These are phyloP conservation scores for Trissolcus japonicus DNA, from an alignment of 2,888 invertebrate genomes.

Conservation along the genomic window DNA sequence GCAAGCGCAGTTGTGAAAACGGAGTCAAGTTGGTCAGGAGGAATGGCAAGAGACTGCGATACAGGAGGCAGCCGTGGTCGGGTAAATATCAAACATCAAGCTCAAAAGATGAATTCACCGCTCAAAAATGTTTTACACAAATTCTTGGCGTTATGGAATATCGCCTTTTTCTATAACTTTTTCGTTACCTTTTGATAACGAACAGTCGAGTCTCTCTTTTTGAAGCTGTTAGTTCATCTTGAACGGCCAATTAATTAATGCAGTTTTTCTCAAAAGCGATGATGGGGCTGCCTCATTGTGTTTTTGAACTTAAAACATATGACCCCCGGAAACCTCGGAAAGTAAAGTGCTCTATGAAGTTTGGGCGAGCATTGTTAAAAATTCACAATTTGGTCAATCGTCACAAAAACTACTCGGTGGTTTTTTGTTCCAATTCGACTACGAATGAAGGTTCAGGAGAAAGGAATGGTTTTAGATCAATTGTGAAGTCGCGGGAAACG, in stretches of 20 bases:
- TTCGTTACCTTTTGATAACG: too few relatives aligned
- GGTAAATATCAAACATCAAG: slow-evolving; percentile 79
- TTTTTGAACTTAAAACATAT: neutral
- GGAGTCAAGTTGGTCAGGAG: slow-evolving; percentile 86
- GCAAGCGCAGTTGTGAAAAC: slow-evolving; percentile 85
- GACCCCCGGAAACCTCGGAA: neutral
- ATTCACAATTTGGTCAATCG: slow-evolving; percentile 7
- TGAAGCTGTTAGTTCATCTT: neutral
- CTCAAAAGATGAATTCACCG: too few relatives aligned
- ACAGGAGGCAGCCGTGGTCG: slow-evolving; percentile 91
- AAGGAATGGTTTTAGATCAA: too few relatives aligned
- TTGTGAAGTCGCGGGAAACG: neutral
- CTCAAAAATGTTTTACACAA: too few relatives aligned
- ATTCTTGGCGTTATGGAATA: too few relatives aligned
- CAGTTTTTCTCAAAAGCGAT: slow-evolving; percentile 30
- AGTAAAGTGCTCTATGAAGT: slow-evolving; percentile 6
- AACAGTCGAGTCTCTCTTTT: too few relatives aligned
- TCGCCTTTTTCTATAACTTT: too few relatives aligned
- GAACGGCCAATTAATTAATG: slow-evolving; percentile 9
- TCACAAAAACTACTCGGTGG: neutral
- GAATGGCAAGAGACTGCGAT: slow-evolving; percentile 92
- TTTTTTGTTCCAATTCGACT: neutral
- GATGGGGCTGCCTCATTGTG: slow-evolving; percentile 3
- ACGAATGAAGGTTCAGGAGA: neutral
- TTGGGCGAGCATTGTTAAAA: slow-evolving; percentile 20